A percentile compares a stretch with the other conserved stretches of the same genome.
Evolutionary conservation across 2,113 vertebrate species (phyloP).

Genomic region (Lontra canadensis): DNA sequence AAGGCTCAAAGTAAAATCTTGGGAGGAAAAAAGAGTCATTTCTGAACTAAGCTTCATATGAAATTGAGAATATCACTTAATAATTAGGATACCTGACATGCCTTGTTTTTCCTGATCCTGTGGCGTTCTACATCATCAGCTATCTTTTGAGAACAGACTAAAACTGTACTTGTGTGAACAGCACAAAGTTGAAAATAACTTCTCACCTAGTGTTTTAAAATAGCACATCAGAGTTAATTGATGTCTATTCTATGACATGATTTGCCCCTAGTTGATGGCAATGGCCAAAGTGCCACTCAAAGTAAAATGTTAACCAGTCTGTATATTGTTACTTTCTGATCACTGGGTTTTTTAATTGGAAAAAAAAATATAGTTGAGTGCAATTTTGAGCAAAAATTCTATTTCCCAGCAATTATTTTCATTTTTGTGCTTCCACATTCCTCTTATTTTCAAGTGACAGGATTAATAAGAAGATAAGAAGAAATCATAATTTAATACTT

Average conservation of each 20-base stretch:
- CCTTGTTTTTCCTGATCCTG: neutral
- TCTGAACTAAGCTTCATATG: neutral
- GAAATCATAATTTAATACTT: neutral
- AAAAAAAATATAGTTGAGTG: neutral
- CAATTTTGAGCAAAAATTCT: neutral
- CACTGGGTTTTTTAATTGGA: neutral
- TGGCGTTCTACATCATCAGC: neutral
- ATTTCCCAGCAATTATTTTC: neutral
- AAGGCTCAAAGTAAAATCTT: neutral
- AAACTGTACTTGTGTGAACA: neutral
- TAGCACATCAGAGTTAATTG: neutral
- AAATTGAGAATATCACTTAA: neutral
- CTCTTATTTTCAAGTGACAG: neutral
- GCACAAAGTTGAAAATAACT: neutral
- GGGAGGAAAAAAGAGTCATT: neutral
- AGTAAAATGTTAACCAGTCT: slow-evolving; percentile 1
- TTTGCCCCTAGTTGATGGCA: neutral
- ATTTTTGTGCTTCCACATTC: neutral
- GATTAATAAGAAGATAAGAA: neutral
- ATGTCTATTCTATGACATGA: neutral
- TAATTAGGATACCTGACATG: neutral
- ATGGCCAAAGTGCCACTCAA: neutral
- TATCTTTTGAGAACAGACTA: neutral
- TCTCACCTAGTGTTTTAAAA: neutral
- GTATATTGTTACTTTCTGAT: neutral